These are phyloP conservation scores for Anisognathus igniventris DNA, from an alignment of 2,797 vertebrate genomes.

Conservation along the genomic window DNA sequence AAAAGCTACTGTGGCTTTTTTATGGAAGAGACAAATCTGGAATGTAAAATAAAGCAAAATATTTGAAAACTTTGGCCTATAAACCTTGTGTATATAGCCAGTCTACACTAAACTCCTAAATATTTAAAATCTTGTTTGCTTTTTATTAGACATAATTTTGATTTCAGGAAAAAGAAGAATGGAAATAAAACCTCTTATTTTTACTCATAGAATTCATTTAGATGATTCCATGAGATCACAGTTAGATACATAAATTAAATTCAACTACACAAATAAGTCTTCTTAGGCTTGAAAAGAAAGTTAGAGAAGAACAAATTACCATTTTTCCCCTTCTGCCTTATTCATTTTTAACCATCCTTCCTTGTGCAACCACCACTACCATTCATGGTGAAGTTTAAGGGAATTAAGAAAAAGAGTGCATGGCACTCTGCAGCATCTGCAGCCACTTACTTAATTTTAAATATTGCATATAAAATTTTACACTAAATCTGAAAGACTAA, in stretches of 20 bases:
- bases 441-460: not conserved
- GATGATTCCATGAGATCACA: not conserved
- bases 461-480: not conserved
- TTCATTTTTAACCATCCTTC: not conserved
- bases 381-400: not conserved
- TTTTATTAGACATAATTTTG: constrained; percentile 36
- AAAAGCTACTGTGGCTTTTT: not conserved
- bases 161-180: not conserved
- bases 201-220: not conserved
- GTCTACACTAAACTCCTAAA: constrained; percentile 4
- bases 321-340: not conserved
- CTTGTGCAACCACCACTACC: not conserved
- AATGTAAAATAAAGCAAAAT: constrained; percentile 16
- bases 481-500: not conserved
- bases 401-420: not conserved
- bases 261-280: not conserved
- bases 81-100: not conserved
- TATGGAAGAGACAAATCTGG: not conserved
- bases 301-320: not conserved
- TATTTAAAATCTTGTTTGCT: constrained; percentile 52
- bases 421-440: not conserved
- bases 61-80: constrained; percentile 6
- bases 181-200: constrained; percentile 17
- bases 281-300: not conserved
- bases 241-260: constrained; percentile 6